Evolutionary conservation across 2,113 vertebrate genomes (phyloP).

Genomic region (Psilopogon haemacephalus): DNA sequence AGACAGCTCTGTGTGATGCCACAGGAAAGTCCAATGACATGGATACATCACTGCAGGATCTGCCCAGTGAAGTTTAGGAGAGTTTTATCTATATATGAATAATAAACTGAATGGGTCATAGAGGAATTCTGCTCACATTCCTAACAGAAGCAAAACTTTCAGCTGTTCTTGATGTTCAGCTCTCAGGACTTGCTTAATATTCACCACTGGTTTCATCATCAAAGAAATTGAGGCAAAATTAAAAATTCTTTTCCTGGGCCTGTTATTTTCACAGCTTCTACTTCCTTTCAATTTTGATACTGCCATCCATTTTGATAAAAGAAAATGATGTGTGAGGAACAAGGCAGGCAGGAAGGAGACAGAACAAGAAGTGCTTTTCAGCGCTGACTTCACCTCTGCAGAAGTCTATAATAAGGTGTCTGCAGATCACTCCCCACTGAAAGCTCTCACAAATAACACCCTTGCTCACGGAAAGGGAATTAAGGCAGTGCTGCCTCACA

Average conservation of each 20-base stretch:
- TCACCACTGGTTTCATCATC: conserved; percentile 60
- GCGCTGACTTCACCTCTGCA: conserved; percentile 43
- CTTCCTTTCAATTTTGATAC: conserved; percentile 66
- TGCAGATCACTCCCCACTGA: conserved; percentile 46
- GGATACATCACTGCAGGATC: neutral
- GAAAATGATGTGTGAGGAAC: conserved; percentile 65
- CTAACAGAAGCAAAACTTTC: conserved; percentile 47
- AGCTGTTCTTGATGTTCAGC: conserved; percentile 39
- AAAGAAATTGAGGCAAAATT: conserved; percentile 69
- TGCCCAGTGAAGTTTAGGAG: neutral
- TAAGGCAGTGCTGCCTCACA: neutral
- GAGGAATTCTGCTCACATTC: conserved; percentile 52
- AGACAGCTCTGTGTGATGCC: neutral
- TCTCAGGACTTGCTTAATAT: conserved; percentile 61
- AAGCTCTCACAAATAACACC: conserved; percentile 52
- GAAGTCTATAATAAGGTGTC: conserved; percentile 67
- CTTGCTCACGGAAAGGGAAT: conserved; percentile 8
- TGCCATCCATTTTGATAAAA: conserved; percentile 62
- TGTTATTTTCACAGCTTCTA: conserved; percentile 69
- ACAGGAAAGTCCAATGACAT: neutral
- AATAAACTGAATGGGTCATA: neutral
- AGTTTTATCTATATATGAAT: neutral
- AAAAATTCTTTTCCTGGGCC: conserved; percentile 68
- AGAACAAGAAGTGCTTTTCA: conserved; percentile 63
- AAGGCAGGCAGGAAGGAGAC: conserved; percentile 55